A percentile compares a stretch with the other conserved stretches of the same genome.
Evolutionary conservation across 2,797 vertebrate species (phyloP).

Genomic region (Sebastes wilsoni): DNA sequence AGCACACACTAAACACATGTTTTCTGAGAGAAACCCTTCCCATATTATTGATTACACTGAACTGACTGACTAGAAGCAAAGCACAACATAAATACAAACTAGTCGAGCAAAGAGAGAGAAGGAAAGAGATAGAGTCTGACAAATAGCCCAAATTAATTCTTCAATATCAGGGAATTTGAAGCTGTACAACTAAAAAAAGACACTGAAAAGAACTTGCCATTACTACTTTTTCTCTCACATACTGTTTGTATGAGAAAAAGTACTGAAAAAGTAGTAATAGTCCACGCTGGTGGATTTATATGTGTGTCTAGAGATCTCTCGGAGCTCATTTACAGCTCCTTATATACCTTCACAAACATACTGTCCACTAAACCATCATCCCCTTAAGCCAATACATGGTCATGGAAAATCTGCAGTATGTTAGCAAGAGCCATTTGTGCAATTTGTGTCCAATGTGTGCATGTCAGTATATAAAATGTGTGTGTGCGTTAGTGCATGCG

Average conservation of each 20-base stretch:
- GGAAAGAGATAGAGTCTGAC: background rate
- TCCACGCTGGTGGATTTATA: background rate
- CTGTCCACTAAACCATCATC: background rate
- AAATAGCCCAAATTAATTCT: background rate
- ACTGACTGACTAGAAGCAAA: conserved; percentile 31
- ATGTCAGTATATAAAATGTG: background rate
- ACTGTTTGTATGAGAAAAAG: background rate
- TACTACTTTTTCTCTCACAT: background rate
- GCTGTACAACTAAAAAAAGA: background rate
- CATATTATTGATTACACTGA: conserved; percentile 30
- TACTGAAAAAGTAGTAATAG: no score
- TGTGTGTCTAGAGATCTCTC: background rate
- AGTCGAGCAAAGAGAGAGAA: background rate
- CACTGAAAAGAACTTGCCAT: background rate
- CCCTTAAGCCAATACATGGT: background rate
- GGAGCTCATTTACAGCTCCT: background rate
- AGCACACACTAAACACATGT: background rate
- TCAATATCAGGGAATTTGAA: background rate
- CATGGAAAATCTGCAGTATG: background rate
- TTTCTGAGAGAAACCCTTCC: background rate
- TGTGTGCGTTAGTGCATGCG: background rate
- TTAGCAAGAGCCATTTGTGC: background rate
- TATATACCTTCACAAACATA: background rate
- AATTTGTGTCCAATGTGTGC: background rate
- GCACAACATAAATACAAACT: conserved; percentile 17